A percentile compares a stretch with the other conserved stretches of the same genome.
phyloP scores from a whole-genome alignment of 1,140 invertebrate genomes.

The Phortica variegata region DNA sequence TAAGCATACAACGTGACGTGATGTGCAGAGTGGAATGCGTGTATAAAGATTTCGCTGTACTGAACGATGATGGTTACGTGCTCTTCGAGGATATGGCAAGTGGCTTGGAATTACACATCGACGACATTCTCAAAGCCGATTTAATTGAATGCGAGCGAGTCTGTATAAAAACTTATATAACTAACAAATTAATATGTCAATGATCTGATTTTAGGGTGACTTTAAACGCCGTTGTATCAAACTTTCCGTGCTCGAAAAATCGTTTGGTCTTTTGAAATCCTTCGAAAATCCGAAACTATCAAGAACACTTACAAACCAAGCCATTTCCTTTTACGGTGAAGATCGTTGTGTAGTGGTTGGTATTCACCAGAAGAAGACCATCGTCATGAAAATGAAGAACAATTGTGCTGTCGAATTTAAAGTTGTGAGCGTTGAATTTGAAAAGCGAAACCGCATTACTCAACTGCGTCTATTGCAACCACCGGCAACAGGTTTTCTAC shows the following conservation, averaged over 20 bases:
- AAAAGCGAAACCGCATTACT: slow-evolving; percentile 36
- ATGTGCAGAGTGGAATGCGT: slow-evolving; percentile 28
- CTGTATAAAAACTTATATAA: slow-evolving; percentile 8
- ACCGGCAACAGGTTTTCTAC: no score
- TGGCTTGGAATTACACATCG: slow-evolving; percentile 20
- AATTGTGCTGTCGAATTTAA: slow-evolving; percentile 33
- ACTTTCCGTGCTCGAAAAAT: slow-evolving; percentile 27
- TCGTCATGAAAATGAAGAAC: slow-evolving; percentile 53
- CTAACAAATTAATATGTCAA: neutral
- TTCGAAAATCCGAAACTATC: neutral
- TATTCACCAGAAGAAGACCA: slow-evolving; percentile 46
- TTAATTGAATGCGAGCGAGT: slow-evolving; percentile 44
- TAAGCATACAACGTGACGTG: slow-evolving; percentile 18
- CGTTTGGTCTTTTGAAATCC: slow-evolving; percentile 19
- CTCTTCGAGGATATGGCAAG: slow-evolving; percentile 23
- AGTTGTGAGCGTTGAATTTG: slow-evolving; percentile 45
- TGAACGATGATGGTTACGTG: slow-evolving; percentile 24
- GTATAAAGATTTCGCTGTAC: slow-evolving; percentile 17
- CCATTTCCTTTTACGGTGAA: slow-evolving; percentile 56
- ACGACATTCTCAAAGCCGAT: slow-evolving; percentile 35
- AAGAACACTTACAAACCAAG: slow-evolving; percentile 27
- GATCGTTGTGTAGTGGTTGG: slow-evolving; percentile 47
- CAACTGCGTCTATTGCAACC: slow-evolving; percentile 28
- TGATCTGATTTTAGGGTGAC: slow-evolving; percentile 15
- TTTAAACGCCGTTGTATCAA: slow-evolving; percentile 39